phyloP scores from a whole-genome alignment of 2,113 vertebrate species.

The Eleginops maclovinus region DNA sequence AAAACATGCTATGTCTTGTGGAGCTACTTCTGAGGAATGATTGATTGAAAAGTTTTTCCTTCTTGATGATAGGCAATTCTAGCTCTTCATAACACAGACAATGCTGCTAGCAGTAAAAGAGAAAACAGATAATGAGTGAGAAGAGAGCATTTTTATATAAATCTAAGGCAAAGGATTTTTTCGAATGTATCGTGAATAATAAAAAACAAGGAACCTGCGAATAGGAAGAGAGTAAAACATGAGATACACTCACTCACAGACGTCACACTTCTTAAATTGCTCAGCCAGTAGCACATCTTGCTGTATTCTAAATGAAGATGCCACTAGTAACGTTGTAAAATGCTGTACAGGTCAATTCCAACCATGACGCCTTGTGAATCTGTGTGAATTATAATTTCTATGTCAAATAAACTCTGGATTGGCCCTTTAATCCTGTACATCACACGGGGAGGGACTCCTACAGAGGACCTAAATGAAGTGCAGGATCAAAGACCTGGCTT shows the following conservation, averaged over 20 bases:
- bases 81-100: too few relatives aligned
- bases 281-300: not conserved
- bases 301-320: constrained; percentile 8
- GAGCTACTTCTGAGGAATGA: too few relatives aligned
- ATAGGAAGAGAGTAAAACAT: not conserved
- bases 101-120: too few relatives aligned
- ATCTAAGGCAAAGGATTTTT: too few relatives aligned
- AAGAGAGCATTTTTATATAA: too few relatives aligned
- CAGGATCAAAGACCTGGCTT: constrained; percentile 68
- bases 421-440: constrained; percentile 48
- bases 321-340: not conserved
- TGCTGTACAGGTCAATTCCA: constrained; percentile 10
- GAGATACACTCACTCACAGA: not conserved
- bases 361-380: not conserved
- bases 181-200: too few relatives aligned
- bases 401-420: constrained; percentile 44
- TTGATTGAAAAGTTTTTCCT: too few relatives aligned
- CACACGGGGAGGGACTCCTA: constrained; percentile 42
- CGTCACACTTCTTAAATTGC: not conserved
- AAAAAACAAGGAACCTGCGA: too few relatives aligned
- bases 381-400: constrained; percentile 25
- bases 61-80: too few relatives aligned
- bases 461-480: constrained; percentile 60
- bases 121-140: too few relatives aligned
- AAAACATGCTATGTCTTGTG: too few relatives aligned